phyloP scores from a whole-genome alignment of 2,888 invertebrate genomes.

The Lasioglossum lativentre region DNA sequence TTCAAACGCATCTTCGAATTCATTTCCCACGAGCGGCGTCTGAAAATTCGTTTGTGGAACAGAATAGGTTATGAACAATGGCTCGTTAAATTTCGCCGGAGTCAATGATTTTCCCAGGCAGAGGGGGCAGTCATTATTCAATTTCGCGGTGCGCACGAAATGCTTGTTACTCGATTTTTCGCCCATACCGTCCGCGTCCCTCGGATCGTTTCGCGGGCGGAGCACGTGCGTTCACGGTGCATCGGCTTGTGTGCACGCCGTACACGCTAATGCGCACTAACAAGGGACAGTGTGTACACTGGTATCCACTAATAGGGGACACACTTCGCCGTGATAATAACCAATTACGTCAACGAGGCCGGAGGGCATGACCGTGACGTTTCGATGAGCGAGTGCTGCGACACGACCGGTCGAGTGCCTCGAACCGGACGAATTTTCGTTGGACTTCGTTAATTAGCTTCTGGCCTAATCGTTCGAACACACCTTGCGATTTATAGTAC shows the following conservation, averaged over 20 bases:
- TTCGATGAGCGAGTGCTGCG: constrained; percentile 29
- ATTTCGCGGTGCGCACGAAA: neutral
- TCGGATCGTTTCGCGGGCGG: constrained; percentile 41
- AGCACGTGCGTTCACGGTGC: constrained; percentile 51
- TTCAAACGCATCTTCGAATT: neutral
- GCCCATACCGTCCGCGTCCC: neutral
- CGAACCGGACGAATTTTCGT: constrained; percentile 15
- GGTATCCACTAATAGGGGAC: constrained; percentile 60
- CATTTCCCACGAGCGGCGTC: neutral
- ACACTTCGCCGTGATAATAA: constrained; percentile 69
- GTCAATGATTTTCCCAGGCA: neutral
- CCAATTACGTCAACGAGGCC: constrained; percentile 66
- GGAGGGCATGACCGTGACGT: constrained; percentile 68
- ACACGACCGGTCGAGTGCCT: neutral
- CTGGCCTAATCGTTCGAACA: neutral
- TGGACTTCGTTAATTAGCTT: neutral
- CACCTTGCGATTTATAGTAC: neutral
- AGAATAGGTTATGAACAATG: neutral
- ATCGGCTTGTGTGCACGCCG: constrained; percentile 31
- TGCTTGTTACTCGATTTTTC: constrained; percentile 41
- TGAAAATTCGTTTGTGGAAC: neutral
- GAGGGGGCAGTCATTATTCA: neutral
- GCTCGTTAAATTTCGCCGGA: neutral
- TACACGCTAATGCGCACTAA: constrained; percentile 52
- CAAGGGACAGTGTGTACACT: constrained; percentile 55